Evolutionary conservation across 2,113 vertebrate genomes (phyloP).

Genomic region (Gallinago jamesoni): DNA sequence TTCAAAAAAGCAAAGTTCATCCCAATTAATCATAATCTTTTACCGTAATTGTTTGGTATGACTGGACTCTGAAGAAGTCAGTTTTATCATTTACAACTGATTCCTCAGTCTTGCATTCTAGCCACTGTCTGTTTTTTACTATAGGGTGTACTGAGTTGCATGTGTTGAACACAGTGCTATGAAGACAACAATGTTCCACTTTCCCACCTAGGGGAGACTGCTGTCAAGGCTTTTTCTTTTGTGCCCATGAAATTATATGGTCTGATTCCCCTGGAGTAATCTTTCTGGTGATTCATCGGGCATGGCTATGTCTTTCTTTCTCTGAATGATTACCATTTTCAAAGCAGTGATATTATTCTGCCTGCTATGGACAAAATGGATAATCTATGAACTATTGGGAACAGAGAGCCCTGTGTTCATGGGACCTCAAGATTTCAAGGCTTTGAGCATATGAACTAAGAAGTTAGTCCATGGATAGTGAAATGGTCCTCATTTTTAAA

Average conservation of each 20-base stretch:
- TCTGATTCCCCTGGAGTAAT: not conserved
- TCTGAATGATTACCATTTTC: not conserved
- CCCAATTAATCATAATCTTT: not conserved
- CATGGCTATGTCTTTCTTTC: not conserved
- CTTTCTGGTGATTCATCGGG: not conserved
- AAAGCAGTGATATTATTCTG: not conserved
- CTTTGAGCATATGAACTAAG: not conserved
- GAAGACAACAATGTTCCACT: not conserved
- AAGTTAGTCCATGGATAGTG: not conserved
- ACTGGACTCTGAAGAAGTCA: not conserved
- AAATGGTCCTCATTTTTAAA: not conserved
- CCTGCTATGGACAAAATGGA: not conserved
- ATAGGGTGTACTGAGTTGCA: no score
- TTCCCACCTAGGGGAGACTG: not conserved
- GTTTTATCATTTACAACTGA: not conserved
- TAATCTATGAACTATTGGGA: not conserved
- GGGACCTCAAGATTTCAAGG: not conserved
- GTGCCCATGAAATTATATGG: not conserved
- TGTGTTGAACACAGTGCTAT: fast-evolving
- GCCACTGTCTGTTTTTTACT: not conserved
- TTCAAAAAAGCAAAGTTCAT: not conserved
- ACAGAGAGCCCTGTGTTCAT: not conserved
- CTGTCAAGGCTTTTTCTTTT: not conserved
- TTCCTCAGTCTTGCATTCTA: not conserved
- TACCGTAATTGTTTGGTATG: not conserved